Base-by-base conservation (phyloP, 1,140 invertebrate genomes). In the Cheumatopsyche charites region DNA sequence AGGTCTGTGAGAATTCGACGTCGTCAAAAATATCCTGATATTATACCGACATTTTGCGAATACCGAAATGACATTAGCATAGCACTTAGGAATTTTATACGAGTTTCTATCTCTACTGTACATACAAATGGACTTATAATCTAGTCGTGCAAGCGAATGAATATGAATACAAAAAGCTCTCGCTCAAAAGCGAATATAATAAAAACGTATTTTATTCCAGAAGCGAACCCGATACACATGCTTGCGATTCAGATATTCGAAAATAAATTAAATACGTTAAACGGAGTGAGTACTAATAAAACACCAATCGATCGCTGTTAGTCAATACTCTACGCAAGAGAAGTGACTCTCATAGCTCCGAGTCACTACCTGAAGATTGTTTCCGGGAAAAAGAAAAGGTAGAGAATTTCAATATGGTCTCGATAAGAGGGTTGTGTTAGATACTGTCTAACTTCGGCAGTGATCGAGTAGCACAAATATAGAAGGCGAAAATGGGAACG, bases 401-500 rank as follows among this genome's bases (percentile, higher is more conserved):
- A 36, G 29, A 36, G 29, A 36, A 36, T 36, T 36, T 36, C 29
- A 36, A 36, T 36, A 36, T 9, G 9, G 9, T 4, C 47, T 21
- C 29, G 9, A 36, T 9, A 9, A 36, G 9, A 36, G 29, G 29
- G 3, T 9, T 9, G 29, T 3, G 17, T 49, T 49, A 49, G 17
- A 49, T 13, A 19, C 45, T 49, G 45, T 49, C 45, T 49, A 13
- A 49, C 13, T 49, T 49, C 12, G 67, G n/a, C 15, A 19, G 67
- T 49, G 66, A 69, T 69, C 49, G 29, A 69, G 67, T 29, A 29
- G 67, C 17, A 61, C 67, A 69, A 69, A 55, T 69, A 69, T 70
- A 62, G 61, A 63, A 70, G 13, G 19, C 58, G 58, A 62, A 62
- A 29, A 15, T 36, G 41, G 41, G 36, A 41, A 41, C 69, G 19